A percentile compares a stretch with the other conserved stretches of the same genome.
Conservation (phyloP, 2,797 vertebrate genomes). For the Neosilurus mollespiculum region DNA sequence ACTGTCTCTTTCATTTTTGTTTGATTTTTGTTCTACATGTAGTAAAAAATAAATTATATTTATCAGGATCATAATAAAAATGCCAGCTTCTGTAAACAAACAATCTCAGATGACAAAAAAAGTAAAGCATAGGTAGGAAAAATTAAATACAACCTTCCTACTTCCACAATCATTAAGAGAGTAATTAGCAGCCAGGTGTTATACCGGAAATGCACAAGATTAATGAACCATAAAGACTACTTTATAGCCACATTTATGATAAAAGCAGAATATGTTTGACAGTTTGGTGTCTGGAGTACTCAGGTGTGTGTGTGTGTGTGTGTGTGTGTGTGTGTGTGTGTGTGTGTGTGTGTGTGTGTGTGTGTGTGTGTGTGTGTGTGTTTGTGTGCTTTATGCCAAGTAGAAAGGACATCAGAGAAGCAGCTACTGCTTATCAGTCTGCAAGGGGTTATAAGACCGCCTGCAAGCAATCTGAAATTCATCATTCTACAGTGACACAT, state of each 20-base stretch:
- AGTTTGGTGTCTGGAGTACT: too few species aligned
- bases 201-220: neutral
- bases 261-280: neutral
- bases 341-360: too few species aligned
- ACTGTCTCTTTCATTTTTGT: too few species aligned
- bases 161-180: neutral
- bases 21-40: neutral
- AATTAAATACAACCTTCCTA: neutral
- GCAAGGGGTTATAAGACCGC: neutral
- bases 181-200: neutral
- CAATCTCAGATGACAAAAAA: neutral
- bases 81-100: neutral
- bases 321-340: too few species aligned
- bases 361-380: too few species aligned
- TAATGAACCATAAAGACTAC: neutral
- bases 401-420: neutral
- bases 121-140: neutral
- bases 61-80: neutral
- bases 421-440: neutral
- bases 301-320: neutral
- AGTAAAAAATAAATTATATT: neutral
- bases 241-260: too few species aligned
- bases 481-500: neutral
- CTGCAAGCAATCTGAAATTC: neutral
- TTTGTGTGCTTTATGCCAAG: neutral